Base-by-base conservation (phyloP, 1,140 invertebrate genomes). In the Hydropsyche tenuis region DNA sequence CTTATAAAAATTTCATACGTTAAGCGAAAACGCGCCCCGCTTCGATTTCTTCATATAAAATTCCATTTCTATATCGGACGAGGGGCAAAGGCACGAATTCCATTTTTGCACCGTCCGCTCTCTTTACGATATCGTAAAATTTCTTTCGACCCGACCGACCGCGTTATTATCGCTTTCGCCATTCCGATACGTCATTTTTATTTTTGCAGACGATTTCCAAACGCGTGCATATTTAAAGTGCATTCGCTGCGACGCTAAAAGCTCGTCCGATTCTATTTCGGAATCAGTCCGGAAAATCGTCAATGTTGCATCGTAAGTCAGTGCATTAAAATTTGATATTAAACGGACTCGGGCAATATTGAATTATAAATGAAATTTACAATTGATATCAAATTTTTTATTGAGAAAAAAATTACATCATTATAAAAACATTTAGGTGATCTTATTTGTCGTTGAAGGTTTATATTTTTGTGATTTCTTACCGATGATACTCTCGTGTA, bases 91-190 rank as follows among this genome's bases (percentile, higher is more conserved):
- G 22, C 22, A 25, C 22, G 20, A 53, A 46, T 53, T 53, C 22
- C 20, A 53, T 53, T 53, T 22, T 53, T 20, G 1, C 22, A n/a
- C n/a, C n/a, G n/a, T 53, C 11, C 22, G 18, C 18, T 60, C 45
- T 22, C 22, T 60, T 60, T 60, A 60, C 23, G 56, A 60, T 60
- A 22, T 60, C 20, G 23, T 60, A 60, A 60, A 60, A 25, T 60
- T 60, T 60, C 20, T 27, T 27, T 23, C 23, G 22, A 18, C 20
- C 23, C 56, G 23, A 60, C 7, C 48, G 45, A 12, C 12, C 14
- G 45, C 45, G 9, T 53, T 53, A 53, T 53, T 6, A 60, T 22
- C 14, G 18, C 22, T 60, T 60, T 6, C 16, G 45, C 11, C 45
- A n/a, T 48, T 48, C 2, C 45, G 16, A 48, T 48, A 48, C 16